Base-by-base conservation (phyloP, 2,113 vertebrate genomes). In the Nematolebias whitei region DNA sequence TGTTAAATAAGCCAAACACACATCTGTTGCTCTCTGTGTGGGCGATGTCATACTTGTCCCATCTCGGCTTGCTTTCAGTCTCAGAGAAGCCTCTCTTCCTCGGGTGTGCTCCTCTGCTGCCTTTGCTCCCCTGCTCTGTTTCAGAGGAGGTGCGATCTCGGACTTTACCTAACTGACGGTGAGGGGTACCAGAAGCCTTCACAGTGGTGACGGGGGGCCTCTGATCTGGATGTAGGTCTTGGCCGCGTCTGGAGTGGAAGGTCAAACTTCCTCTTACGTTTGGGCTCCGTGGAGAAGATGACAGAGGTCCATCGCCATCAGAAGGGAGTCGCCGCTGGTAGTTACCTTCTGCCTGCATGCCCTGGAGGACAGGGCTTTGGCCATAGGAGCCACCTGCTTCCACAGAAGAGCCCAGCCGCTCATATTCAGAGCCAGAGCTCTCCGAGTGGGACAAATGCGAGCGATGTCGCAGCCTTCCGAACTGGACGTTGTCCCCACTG, bases 11-110 rank as follows among this genome's bases (percentile, higher is more conserved):
- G 63, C 47, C 3, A 9, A 65, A 76, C 74, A 65, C 70, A 84
- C 70, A 80, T 59, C 54, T 71, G 52, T 67, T 78, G 86, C 85
- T 83, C 79, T 61, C 52, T 44, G 62, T 23, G 71, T 35, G 73
- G 76, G 47, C 52, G 45, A 56, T 65, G 54, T 71, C 90, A 87
- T 91, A 91, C 91, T 92, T 91, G 85, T 90, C 87, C 89, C 83
- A 76, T 59, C 29, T 79, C 67, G 87, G 80, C 71, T 63, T 49
- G 66, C 43, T 66, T 32, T 92, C 85, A 12, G 71, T 87, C 86
- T 92, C 89, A 7, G 92, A 92, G 77, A 78, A 18, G 63, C 73
- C 90, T 47, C 88, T 87, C 85, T 80, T 91, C 69, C 89, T 84
- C 43, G 19, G 68, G 24, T 51, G 35, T 0, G 76, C 71, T 2